These are phyloP conservation scores for Temnothorax curvispinosus DNA, from an alignment of 1,140 invertebrate genomes.

Conservation along the genomic window DNA sequence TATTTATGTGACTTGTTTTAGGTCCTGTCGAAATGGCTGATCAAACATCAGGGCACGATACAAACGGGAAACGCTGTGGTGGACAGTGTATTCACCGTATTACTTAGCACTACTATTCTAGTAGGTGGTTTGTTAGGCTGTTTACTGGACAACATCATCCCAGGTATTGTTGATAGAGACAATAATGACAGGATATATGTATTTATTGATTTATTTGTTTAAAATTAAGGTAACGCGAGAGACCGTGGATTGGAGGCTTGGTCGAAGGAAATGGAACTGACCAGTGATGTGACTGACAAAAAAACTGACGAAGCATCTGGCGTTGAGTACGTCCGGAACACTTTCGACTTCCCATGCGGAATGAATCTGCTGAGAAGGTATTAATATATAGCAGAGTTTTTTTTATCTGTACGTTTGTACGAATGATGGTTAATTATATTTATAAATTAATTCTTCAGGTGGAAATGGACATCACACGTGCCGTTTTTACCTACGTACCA, in stretches of 20 bases:
- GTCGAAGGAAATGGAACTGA: constrained; percentile 90
- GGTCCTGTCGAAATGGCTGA: constrained; percentile 92
- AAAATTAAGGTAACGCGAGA: constrained; percentile 87
- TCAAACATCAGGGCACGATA: constrained; percentile 88
- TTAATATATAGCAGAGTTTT: constrained; percentile 14
- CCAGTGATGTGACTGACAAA: constrained; percentile 80
- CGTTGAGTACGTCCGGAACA: constrained; percentile 83
- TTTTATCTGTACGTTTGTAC: background rate
- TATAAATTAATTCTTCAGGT: constrained; percentile 84
- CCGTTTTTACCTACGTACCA: constrained; percentile 90
- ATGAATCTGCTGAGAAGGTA: constrained; percentile 88
- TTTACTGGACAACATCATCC: constrained; percentile 94
- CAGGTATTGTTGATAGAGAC: constrained; percentile 87
- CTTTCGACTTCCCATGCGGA: constrained; percentile 91
- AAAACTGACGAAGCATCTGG: constrained; percentile 69
- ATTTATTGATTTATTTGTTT: constrained; percentile 15
- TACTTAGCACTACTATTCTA: constrained; percentile 94
- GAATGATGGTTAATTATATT: background rate
- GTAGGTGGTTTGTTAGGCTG: constrained; percentile 93
- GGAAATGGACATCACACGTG: constrained; percentile 89
- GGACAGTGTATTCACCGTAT: constrained; percentile 91
- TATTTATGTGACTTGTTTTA: constrained; percentile 58
- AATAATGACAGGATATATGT: background rate
- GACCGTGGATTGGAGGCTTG: constrained; percentile 90
- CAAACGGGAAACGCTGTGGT: constrained; percentile 89